Base-by-base conservation (phyloP, 2,888 invertebrate genomes). In the Microchrysa polita region DNA sequence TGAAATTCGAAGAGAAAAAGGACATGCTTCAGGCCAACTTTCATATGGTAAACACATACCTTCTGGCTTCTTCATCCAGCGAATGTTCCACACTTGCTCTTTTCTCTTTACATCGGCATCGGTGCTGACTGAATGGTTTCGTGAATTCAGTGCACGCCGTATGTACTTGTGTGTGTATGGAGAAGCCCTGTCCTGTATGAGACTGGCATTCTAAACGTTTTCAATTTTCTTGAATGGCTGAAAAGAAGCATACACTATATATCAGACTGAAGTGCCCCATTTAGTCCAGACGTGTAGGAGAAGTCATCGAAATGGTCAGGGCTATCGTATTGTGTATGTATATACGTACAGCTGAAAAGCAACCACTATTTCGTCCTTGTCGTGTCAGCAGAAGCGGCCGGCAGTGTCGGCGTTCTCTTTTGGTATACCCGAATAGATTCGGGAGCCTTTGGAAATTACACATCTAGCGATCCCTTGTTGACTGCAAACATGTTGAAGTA, bases 211-310 rank as follows among this genome's bases (percentile, higher is more conserved):
- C 53, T 63, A 60, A 67, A 55, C 55, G 69, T 75, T 75, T 73
- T 73, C 73, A 75, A 73, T 75, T 75, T 75, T 63, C 69, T 73
- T 73, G 48, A 61, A 72, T 73, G 48, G 73, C 72, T 73, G 71
- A 72, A 75, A 73, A 69, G 65, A 42, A 65, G 12, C 69, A 65
- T 48, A 67, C 59, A 67, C 60, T 42, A 73, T 73, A 73, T 63
- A 53, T 73, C 52, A 73, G 18, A 63, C 48, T 73, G 73, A 73
- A 73, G 73, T 34, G 73, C 61, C 52, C 61, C 73, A 73, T 73
- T 73, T 53, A 73, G 73, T 27, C 34, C 61, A 61, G 63, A 73
- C 73, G 63, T 61, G 42, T 48, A 48, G 48, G 14, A 48, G 10
- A 48, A n/a, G 48, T 12, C 12, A n/a, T 48, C 14, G 5, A 48